phyloP scores from a whole-genome alignment of 1,140 invertebrate genomes.

The Charaxes varanes region DNA sequence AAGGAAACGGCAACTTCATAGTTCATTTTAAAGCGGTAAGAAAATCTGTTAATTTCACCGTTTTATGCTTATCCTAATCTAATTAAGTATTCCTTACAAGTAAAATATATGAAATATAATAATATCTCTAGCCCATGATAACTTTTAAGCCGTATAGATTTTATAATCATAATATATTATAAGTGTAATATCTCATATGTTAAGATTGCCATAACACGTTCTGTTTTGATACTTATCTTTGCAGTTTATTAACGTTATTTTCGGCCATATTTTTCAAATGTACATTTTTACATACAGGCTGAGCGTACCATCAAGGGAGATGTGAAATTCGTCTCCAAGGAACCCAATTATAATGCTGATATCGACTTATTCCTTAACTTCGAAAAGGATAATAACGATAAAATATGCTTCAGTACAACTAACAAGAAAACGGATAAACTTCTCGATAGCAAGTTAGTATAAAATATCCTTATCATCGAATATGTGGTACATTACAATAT shows the following conservation, averaged over 20 bases:
- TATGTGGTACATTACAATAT: background rate
- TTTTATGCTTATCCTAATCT: no score
- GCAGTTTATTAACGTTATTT: no score
- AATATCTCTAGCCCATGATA: no score
- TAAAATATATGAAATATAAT: no score
- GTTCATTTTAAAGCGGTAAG: constrained; percentile 68
- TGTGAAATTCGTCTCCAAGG: constrained; percentile 72
- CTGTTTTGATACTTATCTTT: no score
- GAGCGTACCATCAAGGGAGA: constrained; percentile 79
- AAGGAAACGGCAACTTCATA: constrained; percentile 73
- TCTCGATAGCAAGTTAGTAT: constrained; percentile 78
- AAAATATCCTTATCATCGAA: background rate
- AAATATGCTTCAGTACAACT: constrained; percentile 77
- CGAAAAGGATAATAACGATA: constrained; percentile 80
- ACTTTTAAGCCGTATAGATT: no score
- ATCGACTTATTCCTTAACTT: constrained; percentile 78
- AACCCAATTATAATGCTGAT: constrained; percentile 75
- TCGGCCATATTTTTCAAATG: background rate
- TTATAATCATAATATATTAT: no score
- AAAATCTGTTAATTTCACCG: background rate
- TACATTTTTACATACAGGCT: constrained; percentile 27
- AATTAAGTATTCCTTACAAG: no score
- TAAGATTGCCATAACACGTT: no score
- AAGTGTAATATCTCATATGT: no score
- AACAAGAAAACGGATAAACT: constrained; percentile 74